Base-by-base conservation (phyloP, 2,888 invertebrate genomes). In the Brassicogethes aeneus region DNA sequence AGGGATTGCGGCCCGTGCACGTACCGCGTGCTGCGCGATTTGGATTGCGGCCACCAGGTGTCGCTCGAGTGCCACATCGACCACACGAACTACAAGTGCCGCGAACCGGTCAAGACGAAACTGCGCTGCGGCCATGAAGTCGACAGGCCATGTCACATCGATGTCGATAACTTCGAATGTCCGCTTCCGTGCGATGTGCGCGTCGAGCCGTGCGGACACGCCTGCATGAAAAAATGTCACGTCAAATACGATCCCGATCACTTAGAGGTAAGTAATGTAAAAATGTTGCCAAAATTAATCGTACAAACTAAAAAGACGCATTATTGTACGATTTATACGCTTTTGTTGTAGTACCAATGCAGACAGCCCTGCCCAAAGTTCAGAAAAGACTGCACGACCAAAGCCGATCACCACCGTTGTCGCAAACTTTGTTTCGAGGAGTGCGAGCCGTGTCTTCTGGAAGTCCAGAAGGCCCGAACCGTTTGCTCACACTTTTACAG, bases 141-240 rank as follows among this genome's bases (percentile, higher is more conserved):
- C 1, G 50, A 57, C 17, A 75, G 74, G 53, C 56, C 57, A 2
- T 79, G 78, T 54, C 53, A 62, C 42, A 34, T 53, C 38, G 53
- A 70, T 29, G 40, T 64, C 2, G 54, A 61, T 1, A 40, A 47
- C 0, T 68, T 70, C 16, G 37, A 31, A 8, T 78, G 77, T 56
- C 52, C 57, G 2, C 55, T 41, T 64, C 66, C 61, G 1, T 82
- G 82, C 55, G 68, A 70, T 33, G 60, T 63, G 16, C 68, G 76
- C 15, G 65, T 82, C 15, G 64, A 66, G 46, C 59, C 64, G 12
- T 85, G 80, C 60, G 82, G 83, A 0, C 85, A 85, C 60, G 61
- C 66, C 1, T 85, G 85, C 59, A 46, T 36, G 2, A 59, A 51
- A 36, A 56, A 45, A 1, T 84, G 84, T 55, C 83, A 83, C 55